Evolutionary conservation across 2,113 vertebrate genomes (phyloP).

Genomic region (Antigone vipio): DNA sequence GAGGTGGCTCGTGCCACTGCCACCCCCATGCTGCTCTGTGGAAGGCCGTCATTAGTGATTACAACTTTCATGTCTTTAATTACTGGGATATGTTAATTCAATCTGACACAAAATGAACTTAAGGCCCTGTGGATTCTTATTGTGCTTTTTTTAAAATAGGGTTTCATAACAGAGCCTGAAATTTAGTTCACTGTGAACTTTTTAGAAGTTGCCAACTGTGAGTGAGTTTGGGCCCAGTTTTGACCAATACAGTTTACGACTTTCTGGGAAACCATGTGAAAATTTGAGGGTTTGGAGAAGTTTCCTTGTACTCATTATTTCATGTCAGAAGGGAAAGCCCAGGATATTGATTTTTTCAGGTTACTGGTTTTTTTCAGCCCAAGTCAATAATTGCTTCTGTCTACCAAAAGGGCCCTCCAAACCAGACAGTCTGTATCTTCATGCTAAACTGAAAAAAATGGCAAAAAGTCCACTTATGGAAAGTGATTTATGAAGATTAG

Average conservation of each 20-base stretch:
- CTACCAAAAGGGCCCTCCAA: not conserved
- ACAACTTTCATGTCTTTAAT: conserved; percentile 22
- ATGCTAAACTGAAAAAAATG: not conserved
- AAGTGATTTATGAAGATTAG: not conserved
- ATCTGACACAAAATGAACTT: conserved; percentile 1
- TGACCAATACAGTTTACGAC: not conserved
- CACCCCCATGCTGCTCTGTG: not conserved
- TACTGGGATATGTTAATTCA: conserved; percentile 31
- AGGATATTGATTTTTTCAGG: not conserved
- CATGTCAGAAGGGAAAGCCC: not conserved
- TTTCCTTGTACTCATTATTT: not conserved
- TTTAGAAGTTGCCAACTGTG: not conserved
- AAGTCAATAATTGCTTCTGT: not conserved
- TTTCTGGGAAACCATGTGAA: not conserved
- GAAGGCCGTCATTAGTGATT: conserved; percentile 23
- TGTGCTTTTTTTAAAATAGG: not conserved
- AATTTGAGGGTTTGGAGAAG: not conserved
- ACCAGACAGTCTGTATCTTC: not conserved
- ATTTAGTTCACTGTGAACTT: not conserved
- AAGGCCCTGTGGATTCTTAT: not conserved
- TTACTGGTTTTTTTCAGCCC: not conserved
- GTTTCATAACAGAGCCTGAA: not conserved
- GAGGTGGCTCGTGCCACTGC: not conserved
- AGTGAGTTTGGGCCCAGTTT: not conserved
- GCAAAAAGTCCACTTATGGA: not conserved